Base-by-base conservation (phyloP, 2,888 invertebrate genomes). In the Poecilobothrus nobilitatus region DNA sequence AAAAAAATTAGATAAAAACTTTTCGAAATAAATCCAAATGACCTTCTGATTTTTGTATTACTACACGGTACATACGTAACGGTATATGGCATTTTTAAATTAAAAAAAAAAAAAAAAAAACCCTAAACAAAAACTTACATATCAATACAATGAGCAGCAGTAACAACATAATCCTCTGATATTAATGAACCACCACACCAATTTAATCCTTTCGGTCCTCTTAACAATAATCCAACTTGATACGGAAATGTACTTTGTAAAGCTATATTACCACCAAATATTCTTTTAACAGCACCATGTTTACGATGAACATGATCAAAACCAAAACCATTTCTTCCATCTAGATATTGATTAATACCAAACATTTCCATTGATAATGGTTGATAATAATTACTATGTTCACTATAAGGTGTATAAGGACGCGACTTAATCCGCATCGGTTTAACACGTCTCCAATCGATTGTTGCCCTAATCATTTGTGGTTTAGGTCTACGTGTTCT, bases 111-210 rank as follows among this genome's bases (percentile, higher is more conserved):
- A n/a, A n/a, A n/a, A n/a, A n/a, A n/a, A n/a, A n/a, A n/a, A n/a
- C n/a, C n/a, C n/a, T n/a, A 27, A 27, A 27, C 27, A 27, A 27
- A 2, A 8, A 71, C 76, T 68, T 75, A 80, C 80, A 76, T 79
- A 71, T 81, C 79, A 68, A 81, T 79, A 73, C 80, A 80, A 70
- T 80, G 80, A 4, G 80, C 80, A 3, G 80, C 80, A 10, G 80
- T 80, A n/a, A 80, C 72, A 37, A 81, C 76, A 71, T 75, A 76
- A 70, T 79, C 75, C 63, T 76, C 76, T 66, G 80, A 81, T 72
- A 80, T 80, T 66, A 80, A 73, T 7, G 80, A 79, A 20, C 80
- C 80, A 62, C 80, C 80, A 68, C 80, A 80, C 79, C 80, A 81
- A 62, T 68, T 70, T 62, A 71, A 63, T 65, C 71, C 33, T 34